Conservation (phyloP, 2,113 vertebrate species). For the Tor tambroides region DNA sequence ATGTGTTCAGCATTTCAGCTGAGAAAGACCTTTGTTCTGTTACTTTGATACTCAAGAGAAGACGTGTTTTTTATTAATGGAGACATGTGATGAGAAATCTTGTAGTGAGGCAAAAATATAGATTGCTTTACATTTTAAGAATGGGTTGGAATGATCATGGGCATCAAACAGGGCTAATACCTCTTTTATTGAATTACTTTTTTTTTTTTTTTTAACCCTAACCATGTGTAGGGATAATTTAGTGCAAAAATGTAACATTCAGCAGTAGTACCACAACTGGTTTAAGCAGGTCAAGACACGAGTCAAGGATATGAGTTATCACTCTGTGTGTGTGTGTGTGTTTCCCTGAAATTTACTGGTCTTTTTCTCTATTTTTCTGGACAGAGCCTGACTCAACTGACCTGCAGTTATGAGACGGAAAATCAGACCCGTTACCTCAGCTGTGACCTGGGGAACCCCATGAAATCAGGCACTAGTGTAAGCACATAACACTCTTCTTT, state of each 20-base stretch:
- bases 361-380: conserved; percentile 14
- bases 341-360: background rate
- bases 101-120: background rate
- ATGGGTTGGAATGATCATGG: background rate
- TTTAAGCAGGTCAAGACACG: background rate
- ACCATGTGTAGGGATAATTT: background rate
- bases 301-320: background rate
- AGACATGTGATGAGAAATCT: conserved; percentile 7
- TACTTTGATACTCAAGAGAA: background rate
- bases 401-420: conserved; percentile 83
- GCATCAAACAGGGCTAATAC: background rate
- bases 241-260: background rate
- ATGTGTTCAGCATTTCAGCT: conserved; percentile 21
- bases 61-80: conserved; percentile 8
- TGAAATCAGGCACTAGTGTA: conserved; percentile 87
- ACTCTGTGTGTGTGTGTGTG: background rate
- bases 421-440: conserved; percentile 86
- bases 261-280: background rate
- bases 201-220: background rate
- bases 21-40: conserved; percentile 35
- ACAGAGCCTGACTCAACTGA: conserved; percentile 85
- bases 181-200: background rate
- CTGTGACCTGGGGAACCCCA: conserved; percentile 92
- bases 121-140: background rate
- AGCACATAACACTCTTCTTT: conserved; percentile 59